Conservation (phyloP, 2,797 vertebrate genomes). For the Periparus ater region DNA sequence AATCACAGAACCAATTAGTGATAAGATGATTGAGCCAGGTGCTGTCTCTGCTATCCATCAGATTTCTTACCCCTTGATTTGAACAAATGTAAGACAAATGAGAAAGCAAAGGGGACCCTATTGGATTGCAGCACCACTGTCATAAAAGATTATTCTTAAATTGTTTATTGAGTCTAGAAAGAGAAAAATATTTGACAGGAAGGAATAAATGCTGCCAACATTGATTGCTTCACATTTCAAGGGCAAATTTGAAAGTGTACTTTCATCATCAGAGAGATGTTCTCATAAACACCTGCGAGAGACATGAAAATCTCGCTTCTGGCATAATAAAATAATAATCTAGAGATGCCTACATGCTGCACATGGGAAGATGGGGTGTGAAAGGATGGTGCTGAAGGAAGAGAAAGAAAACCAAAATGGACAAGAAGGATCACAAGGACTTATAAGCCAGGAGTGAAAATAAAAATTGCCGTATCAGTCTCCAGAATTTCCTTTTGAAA, state of each 20-base stretch:
- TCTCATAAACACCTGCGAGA: slow-evolving; percentile 11
- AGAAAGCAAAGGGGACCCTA: slow-evolving; percentile 4
- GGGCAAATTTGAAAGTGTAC: slow-evolving; percentile 48
- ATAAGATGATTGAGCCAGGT: background rate
- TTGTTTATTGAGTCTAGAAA: slow-evolving; percentile 28
- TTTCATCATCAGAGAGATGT: slow-evolving; percentile 15
- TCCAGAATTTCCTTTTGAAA: background rate
- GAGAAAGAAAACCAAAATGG: background rate
- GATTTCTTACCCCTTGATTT: slow-evolving; percentile 12
- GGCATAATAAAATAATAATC: background rate
- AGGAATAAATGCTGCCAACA: slow-evolving; percentile 49
- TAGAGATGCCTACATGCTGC: background rate
- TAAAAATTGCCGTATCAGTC: background rate
- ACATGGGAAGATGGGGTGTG: background rate
- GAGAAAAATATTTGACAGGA: slow-evolving; percentile 43
- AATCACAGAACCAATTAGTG: slow-evolving; percentile 41
- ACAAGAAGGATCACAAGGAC: background rate
- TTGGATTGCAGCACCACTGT: slow-evolving; percentile 19
- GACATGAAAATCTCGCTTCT: background rate
- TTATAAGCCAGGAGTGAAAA: background rate
- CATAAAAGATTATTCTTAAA: slow-evolving; percentile 56
- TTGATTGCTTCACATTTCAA: slow-evolving; percentile 59
- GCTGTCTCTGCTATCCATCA: background rate
- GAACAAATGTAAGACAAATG: slow-evolving; percentile 56
- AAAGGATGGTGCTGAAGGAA: background rate